Conservation (phyloP, 2,797 vertebrate genomes). For the Arrhamphus sclerolepis region DNA sequence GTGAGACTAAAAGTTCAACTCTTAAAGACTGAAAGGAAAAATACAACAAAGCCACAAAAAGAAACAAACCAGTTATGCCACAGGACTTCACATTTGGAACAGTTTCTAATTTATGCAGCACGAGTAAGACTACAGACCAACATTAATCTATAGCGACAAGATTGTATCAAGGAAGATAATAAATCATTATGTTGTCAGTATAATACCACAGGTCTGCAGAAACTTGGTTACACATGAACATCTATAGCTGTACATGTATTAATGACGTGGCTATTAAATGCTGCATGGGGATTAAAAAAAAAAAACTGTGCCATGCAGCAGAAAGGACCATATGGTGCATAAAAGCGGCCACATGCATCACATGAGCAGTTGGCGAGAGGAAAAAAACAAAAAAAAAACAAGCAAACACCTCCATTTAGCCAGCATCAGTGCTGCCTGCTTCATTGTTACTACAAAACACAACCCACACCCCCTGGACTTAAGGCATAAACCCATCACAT, state of each 20-base stretch:
- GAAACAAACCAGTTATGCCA: not conserved
- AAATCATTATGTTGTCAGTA: conserved; percentile 48
- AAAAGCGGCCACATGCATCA: conserved; percentile 41
- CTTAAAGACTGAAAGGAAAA: not conserved
- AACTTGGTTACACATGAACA: conserved; percentile 14
- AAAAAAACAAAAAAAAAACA: conserved; percentile 53
- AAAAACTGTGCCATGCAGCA: conserved; percentile 43
- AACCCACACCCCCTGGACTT: conserved; percentile 24
- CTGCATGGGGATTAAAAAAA: conserved; percentile 23
- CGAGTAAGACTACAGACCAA: conserved; percentile 11
- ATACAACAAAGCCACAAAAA: not conserved
- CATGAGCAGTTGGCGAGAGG: conserved; percentile 48
- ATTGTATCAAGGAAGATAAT: conserved; percentile 29
- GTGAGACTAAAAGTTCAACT: not conserved
- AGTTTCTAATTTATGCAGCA: conserved; percentile 3
- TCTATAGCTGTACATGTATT: conserved; percentile 23
- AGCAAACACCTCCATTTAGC: conserved; percentile 59
- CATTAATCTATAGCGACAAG: conserved; percentile 21
- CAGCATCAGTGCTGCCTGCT: conserved; percentile 42
- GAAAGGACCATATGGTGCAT: conserved; percentile 71
- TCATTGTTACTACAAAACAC: conserved; percentile 58
- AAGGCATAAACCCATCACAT: conserved; percentile 50
- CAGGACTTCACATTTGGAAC: not conserved
- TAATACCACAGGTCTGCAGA: conserved; percentile 35
- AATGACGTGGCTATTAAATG: conserved; percentile 20